phyloP scores from a whole-genome alignment of 2,797 vertebrate genomes.

The Sitta carolinensis region DNA sequence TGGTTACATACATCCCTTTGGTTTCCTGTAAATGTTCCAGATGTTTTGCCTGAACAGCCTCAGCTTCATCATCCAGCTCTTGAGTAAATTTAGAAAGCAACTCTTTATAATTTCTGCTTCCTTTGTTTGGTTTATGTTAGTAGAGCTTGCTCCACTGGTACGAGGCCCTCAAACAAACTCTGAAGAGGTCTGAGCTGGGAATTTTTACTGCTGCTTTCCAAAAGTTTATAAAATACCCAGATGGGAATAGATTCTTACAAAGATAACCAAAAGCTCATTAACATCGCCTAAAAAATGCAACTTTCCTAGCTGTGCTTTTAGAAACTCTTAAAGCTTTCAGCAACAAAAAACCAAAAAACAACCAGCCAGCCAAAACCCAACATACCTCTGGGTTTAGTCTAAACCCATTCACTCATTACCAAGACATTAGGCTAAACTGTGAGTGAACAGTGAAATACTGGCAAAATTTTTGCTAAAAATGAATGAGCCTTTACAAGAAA shows the following conservation, averaged over 20 bases:
- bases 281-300: neutral
- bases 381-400: neutral
- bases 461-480: neutral
- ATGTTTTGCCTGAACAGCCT: neutral
- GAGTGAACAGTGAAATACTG: neutral
- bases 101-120: neutral
- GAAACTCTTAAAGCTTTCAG: neutral
- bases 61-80: neutral
- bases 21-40: neutral
- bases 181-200: neutral
- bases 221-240: neutral
- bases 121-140: neutral
- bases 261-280: neutral
- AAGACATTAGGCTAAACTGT: neutral
- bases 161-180: neutral
- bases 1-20: fast-evolving
- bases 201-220: neutral
- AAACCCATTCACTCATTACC: neutral
- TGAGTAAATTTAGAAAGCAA: neutral
- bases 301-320: neutral
- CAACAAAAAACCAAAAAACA: neutral
- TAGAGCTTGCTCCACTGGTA: neutral
- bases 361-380: neutral
- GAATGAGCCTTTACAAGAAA: neutral
- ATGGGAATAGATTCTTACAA: neutral